Conservation (phyloP, 2,797 vertebrate species). For the Leucoraja ocellata region DNA sequence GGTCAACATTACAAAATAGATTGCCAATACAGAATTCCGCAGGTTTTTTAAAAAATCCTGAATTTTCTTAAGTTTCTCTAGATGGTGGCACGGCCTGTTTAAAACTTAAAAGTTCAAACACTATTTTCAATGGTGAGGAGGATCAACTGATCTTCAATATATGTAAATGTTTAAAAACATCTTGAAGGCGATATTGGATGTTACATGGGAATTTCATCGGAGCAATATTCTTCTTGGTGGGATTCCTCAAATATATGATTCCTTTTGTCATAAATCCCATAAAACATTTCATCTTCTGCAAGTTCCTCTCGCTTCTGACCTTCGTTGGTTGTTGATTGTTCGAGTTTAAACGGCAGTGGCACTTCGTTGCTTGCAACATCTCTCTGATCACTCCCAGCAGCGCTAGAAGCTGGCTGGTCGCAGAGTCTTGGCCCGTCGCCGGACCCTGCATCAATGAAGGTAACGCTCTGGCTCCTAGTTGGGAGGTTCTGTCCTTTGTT, state of each 20-base stretch:
- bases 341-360: neutral
- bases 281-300: constrained; percentile 56
- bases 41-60: no score
- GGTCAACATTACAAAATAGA: no score
- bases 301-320: constrained; percentile 14
- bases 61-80: no score
- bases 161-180: neutral
- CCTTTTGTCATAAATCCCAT: constrained; percentile 52
- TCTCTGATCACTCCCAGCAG: neutral
- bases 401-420: constrained; percentile 23
- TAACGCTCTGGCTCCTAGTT: constrained; percentile 43
- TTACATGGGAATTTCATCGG: constrained; percentile 15
- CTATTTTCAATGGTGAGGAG: no score
- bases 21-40: no score
- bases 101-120: no score
- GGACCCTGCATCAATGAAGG: constrained; percentile 47
- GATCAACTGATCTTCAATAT: neutral
- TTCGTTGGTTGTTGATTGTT: neutral
- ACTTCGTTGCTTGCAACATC: neutral
- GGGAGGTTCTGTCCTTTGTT: constrained; percentile 41
- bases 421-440: neutral
- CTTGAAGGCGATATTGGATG: neutral
- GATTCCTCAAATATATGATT: constrained; percentile 44
- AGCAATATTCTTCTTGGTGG: constrained; percentile 50
- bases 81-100: no score